phyloP scores from a whole-genome alignment of 2,888 invertebrate genomes.

The Endotricha flammealis region DNA sequence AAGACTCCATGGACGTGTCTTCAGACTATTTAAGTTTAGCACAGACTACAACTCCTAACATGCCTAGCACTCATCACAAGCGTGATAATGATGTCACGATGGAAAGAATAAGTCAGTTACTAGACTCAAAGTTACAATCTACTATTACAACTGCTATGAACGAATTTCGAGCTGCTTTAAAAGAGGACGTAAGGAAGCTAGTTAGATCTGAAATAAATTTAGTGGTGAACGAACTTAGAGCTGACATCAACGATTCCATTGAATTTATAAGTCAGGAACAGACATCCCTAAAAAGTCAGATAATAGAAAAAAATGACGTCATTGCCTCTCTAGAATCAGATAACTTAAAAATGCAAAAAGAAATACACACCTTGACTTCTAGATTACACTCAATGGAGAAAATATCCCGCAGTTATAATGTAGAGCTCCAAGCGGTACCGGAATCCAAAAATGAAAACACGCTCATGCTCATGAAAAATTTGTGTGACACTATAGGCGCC shows the following conservation, averaged over 20 bases:
- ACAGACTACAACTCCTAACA: too few species aligned
- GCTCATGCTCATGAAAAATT: slow-evolving; percentile 2
- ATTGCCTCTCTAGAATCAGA: slow-evolving; percentile 4
- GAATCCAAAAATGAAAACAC: slow-evolving; percentile 12
- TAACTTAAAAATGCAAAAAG: slow-evolving; percentile 3
- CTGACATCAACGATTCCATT: slow-evolving; percentile 9
- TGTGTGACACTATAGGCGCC: slow-evolving; percentile 5
- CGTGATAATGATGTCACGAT: slow-evolving; percentile 1
- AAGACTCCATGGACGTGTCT: slow-evolving; percentile 3
- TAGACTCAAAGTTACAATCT: slow-evolving; percentile 5
- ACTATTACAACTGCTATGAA: slow-evolving; percentile 1
- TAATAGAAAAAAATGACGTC: slow-evolving; percentile 2
- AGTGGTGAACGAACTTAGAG: slow-evolving; percentile 2
- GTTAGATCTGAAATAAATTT: slow-evolving; percentile 4
- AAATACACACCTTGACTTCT: not conserved
- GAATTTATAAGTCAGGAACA: slow-evolving; percentile 11
- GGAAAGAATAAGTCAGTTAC: too few species aligned
- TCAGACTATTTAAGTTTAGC: not conserved
- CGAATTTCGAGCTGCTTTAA: slow-evolving; percentile 3
- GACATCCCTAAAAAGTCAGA: slow-evolving; percentile 2
- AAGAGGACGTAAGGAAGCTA: slow-evolving; percentile 1
- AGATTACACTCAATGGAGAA: slow-evolving; percentile 13
- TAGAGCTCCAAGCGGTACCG: slow-evolving; percentile 16
- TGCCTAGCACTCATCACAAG: too few species aligned
- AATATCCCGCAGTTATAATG: slow-evolving; percentile 11